These are phyloP conservation scores for Leptinotarsa haldemani DNA, from an alignment of 2,888 invertebrate species.

Conservation along the genomic window DNA sequence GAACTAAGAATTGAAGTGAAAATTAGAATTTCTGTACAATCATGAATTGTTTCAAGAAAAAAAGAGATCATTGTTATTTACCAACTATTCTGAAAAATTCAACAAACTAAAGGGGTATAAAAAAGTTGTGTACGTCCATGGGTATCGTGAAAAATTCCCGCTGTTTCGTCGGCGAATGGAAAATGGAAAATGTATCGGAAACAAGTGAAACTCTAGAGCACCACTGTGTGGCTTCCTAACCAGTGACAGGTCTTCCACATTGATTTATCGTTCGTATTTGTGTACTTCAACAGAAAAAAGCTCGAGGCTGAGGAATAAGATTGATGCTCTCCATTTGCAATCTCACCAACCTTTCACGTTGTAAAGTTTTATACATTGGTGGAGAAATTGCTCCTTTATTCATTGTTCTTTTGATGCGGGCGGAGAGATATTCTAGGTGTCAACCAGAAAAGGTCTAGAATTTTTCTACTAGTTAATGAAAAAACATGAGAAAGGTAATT, in stretches of 20 bases:
- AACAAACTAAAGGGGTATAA: neutral
- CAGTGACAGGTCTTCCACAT: conserved; percentile 64
- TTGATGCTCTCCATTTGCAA: conserved; percentile 63
- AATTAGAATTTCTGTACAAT: no score
- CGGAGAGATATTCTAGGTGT: no score
- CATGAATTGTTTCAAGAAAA: no score
- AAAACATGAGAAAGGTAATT: no score
- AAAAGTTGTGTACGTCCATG: neutral
- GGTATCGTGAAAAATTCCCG: neutral
- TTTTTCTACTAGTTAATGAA: no score
- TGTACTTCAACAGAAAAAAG: conserved; percentile 63
- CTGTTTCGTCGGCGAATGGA: conserved; percentile 33
- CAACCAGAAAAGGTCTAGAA: no score
- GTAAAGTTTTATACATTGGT: conserved; percentile 30
- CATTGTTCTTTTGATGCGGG: neutral
- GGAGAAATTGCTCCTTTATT: conserved; percentile 25
- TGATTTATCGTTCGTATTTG: conserved; percentile 66
- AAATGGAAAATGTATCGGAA: conserved; percentile 45
- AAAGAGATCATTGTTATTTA: no score
- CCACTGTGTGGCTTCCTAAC: conserved; percentile 55
- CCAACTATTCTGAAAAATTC: no score
- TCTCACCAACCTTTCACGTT: conserved; percentile 48
- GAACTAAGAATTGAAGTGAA: no score
- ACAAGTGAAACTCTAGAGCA: conserved; percentile 42
- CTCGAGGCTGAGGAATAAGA: conserved; percentile 59